Evolutionary conservation across 2,797 vertebrate genomes (phyloP).

Genomic region (Chiroxiphia lanceolata): DNA sequence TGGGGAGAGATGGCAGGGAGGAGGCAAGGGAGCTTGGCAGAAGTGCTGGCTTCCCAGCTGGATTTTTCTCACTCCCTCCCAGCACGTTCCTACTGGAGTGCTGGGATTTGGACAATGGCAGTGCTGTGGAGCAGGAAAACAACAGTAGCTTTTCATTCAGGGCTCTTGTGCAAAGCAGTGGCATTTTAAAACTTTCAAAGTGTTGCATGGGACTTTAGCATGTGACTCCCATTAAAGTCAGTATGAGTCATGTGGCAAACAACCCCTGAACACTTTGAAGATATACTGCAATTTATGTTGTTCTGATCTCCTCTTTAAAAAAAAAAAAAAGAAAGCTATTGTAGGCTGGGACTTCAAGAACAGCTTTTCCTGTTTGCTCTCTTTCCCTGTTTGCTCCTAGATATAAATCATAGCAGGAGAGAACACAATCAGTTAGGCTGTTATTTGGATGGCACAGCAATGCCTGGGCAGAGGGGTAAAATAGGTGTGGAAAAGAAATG

Average conservation of each 20-base stretch:
- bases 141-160: conserved; percentile 32
- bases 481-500: neutral
- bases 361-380: neutral
- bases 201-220: conserved; percentile 23
- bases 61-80: neutral
- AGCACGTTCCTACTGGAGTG: neutral
- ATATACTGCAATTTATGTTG: conserved; percentile 41
- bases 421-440: neutral
- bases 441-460: neutral
- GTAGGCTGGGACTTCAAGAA: conserved; percentile 7
- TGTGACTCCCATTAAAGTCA: conserved; percentile 62
- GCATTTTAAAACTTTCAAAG: conserved; percentile 43
- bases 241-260: conserved; percentile 54
- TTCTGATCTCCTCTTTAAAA: neutral
- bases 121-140: neutral
- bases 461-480: neutral
- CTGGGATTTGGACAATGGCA: neutral
- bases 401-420: neutral
- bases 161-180: neutral
- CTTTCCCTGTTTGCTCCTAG: conserved; percentile 16
- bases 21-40: neutral
- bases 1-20: neutral
- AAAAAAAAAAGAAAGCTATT: neutral
- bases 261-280: conserved; percentile 46
- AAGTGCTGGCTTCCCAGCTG: rapidly evolving